Evolutionary conservation across 2,797 vertebrate genomes (phyloP).

Genomic region (Tiaroga cobitis): DNA sequence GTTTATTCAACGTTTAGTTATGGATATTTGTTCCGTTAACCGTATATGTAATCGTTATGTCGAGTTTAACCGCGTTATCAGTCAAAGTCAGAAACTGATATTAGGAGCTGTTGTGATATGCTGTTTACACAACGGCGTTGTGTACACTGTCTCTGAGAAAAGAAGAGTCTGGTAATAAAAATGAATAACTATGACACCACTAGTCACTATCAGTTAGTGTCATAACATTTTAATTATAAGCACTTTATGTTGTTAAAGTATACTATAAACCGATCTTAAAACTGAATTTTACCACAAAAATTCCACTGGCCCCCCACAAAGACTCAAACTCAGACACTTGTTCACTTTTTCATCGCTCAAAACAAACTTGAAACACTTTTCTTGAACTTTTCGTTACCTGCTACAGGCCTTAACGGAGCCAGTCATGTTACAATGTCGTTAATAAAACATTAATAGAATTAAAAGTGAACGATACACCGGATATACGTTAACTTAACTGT

Average conservation of each 20-base stretch:
- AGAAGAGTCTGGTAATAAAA: not conserved
- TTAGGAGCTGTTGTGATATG: not conserved
- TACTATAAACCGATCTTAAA: not conserved
- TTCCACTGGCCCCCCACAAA: slow-evolving; percentile 38
- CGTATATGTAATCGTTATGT: not conserved
- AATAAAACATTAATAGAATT: not conserved
- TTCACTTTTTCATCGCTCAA: slow-evolving; percentile 5
- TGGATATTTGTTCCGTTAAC: not conserved
- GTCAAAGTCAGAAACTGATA: not conserved
- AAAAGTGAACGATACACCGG: not conserved
- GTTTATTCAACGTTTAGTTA: not conserved
- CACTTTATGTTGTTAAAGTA: not conserved
- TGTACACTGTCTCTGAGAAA: not conserved
- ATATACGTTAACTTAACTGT: not conserved
- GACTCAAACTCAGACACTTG: slow-evolving; percentile 33
- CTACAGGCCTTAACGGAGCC: not conserved
- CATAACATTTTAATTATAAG: not conserved
- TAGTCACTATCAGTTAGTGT: not conserved
- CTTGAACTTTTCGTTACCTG: not conserved
- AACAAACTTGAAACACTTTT: slow-evolving; percentile 11
- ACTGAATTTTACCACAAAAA: slow-evolving; percentile 17
- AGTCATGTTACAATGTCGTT: not conserved
- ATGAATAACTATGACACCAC: not conserved
- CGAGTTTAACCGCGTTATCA: not conserved
- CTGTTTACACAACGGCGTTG: too few relatives aligned